A percentile compares a stretch with the other conserved stretches of the same genome.
Conservation (phyloP, 2,797 vertebrate genomes). For the Synaphobranchus kaupii region DNA sequence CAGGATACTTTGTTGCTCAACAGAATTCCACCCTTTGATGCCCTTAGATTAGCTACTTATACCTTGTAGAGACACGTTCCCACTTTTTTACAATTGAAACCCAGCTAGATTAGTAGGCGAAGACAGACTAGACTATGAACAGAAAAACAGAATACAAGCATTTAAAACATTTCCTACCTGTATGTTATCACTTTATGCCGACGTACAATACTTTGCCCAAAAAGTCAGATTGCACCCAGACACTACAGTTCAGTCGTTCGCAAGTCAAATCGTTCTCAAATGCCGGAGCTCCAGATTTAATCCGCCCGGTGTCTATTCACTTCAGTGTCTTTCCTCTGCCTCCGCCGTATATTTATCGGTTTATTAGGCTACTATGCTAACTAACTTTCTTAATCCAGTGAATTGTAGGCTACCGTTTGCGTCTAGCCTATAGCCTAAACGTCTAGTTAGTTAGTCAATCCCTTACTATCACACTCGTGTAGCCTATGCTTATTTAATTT, state of each 20-base stretch:
- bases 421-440: not conserved
- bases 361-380: not conserved
- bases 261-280: not conserved
- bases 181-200: not conserved
- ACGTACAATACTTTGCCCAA: not conserved
- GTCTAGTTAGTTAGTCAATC: not conserved
- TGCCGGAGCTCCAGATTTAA: slow-evolving; percentile 23
- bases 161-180: slow-evolving; percentile 11
- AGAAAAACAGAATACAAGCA: not conserved
- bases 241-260: slow-evolving; percentile 15
- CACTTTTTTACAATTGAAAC: not conserved
- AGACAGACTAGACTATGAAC: not conserved
- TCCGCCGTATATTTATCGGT: slow-evolving; percentile 2
- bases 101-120: not conserved
- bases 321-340: not conserved
- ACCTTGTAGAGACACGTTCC: not conserved
- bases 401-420: slow-evolving; percentile 4
- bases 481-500: not conserved
- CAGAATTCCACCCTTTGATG: not conserved
- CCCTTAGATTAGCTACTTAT: not conserved
- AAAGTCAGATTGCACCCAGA: not conserved
- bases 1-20: not conserved
- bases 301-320: slow-evolving; percentile 8
- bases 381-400: not conserved
- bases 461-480: not conserved